These are phyloP conservation scores for sheep (Ovis aries) DNA, from an alignment of 2,113 vertebrate species.

Conservation along the genomic window ARS-UI_Ramb_v3.0 NC_056066.1:1714001-1714500, in stretches of 20 bases:
- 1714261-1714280: not conserved
- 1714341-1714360: not conserved
- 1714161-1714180: not conserved
- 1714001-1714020: not conserved
- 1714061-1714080: not conserved
- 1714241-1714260: not conserved
- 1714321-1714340: not conserved
- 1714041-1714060: not conserved
- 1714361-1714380: not conserved
- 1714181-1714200: not conserved
- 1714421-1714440: not conserved
- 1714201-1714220: not conserved
- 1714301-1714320: not conserved
- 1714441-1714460: not conserved
- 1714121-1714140: not conserved
- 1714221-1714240: not conserved
- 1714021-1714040: not conserved
- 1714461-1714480: not conserved
- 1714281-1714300: not conserved
- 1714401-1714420: not conserved
- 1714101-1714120: not conserved
- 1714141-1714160: not conserved
- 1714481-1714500: not conserved
- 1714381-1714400: not conserved
- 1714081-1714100: not conserved